phyloP scores from a whole-genome alignment of 2,113 vertebrate species.

The Oreotrochilus melanogaster region DNA sequence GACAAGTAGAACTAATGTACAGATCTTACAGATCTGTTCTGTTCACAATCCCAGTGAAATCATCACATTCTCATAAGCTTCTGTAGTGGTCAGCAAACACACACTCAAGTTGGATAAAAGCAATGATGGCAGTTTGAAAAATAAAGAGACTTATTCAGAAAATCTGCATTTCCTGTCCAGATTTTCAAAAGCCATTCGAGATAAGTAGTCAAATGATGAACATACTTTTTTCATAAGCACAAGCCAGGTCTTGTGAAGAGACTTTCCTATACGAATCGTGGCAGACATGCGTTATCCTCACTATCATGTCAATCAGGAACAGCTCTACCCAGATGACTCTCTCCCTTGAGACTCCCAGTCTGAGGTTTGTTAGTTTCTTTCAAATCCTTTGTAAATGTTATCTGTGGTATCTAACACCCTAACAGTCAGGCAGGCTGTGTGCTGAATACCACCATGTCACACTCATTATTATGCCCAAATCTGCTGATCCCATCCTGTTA shows the following conservation, averaged over 20 bases:
- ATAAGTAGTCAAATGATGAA: background rate
- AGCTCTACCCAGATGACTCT: background rate
- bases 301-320: background rate
- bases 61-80: background rate
- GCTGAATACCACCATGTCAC: rapidly evolving
- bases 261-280: background rate
- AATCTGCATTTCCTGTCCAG: background rate
- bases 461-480: background rate
- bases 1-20: background rate
- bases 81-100: background rate
- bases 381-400: background rate
- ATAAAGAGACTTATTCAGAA: background rate
- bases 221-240: background rate
- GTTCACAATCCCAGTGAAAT: background rate
- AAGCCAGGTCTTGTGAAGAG: background rate
- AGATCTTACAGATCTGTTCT: background rate
- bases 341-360: background rate
- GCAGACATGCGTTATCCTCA: background rate
- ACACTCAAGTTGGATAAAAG: background rate
- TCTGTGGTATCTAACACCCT: background rate
- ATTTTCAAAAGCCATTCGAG: background rate
- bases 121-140: background rate
- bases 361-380: background rate
- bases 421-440: background rate
- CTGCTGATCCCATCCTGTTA: background rate